phyloP scores from a whole-genome alignment of 2,113 vertebrate genomes.

The Piprites chloris region DNA sequence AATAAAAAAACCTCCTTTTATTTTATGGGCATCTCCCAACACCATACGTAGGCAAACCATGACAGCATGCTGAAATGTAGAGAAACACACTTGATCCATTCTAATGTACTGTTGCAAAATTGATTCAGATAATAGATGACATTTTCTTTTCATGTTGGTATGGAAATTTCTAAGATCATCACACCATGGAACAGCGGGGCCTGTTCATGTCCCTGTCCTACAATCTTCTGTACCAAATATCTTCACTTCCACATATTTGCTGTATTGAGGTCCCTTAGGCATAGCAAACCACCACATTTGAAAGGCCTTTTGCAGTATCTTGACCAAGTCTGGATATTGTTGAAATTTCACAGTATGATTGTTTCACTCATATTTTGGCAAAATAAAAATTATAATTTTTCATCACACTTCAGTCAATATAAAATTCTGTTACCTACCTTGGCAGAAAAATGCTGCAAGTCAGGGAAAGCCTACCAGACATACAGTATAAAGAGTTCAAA shows the following conservation, averaged over 20 bases:
- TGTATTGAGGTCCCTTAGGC: not conserved
- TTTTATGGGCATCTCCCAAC: not conserved
- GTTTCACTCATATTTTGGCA: not conserved
- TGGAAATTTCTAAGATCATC: not conserved
- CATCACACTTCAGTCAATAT: not conserved
- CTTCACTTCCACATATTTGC: not conserved
- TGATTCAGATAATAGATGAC: not conserved
- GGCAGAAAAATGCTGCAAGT: not conserved
- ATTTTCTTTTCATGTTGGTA: not conserved
- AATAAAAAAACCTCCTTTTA: not conserved
- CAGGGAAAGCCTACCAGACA: not conserved
- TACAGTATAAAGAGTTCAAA: not conserved
- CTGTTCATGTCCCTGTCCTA: not conserved
- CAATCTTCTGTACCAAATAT: not conserved
- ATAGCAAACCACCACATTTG: not conserved
- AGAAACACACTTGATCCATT: not conserved
- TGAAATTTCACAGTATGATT: not conserved
- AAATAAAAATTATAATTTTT: not conserved
- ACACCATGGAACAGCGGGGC: not conserved
- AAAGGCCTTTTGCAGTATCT: not conserved
- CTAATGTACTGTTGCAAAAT: not conserved
- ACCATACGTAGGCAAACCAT: not conserved
- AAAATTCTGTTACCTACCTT: not conserved
- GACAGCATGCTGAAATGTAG: not conserved
- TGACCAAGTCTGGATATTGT: not conserved